phyloP scores from a whole-genome alignment of 2,113 vertebrate genomes.

The Opisthocomus hoazin region DNA sequence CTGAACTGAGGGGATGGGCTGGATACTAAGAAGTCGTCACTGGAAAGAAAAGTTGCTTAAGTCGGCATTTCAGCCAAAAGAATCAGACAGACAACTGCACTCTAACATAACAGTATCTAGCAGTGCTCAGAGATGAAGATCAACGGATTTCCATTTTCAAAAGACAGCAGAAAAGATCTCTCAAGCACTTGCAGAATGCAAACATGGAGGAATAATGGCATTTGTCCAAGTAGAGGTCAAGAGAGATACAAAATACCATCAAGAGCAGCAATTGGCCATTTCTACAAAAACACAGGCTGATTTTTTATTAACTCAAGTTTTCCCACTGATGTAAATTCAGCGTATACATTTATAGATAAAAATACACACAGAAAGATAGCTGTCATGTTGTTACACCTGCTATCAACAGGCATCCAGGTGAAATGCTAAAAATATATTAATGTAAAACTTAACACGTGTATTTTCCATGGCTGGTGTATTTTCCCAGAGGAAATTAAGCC shows the following conservation, averaged over 20 bases:
- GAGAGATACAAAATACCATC: not conserved
- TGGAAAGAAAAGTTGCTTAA: not conserved
- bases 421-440: not conserved
- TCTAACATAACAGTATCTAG: not conserved
- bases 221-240: not conserved
- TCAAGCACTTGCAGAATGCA: not conserved
- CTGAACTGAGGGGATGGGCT: not conserved
- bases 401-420: not conserved
- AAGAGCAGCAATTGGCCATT: not conserved
- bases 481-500: not conserved
- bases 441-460: not conserved
- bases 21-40: not conserved
- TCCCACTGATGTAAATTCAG: not conserved
- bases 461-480: not conserved
- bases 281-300: not conserved
- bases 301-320: not conserved
- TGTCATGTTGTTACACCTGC: not conserved
- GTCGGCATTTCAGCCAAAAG: not conserved
- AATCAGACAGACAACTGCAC: not conserved
- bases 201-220: not conserved
- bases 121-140: not conserved
- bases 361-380: not conserved
- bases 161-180: not conserved
- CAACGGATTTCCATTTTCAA: not conserved
- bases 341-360: not conserved